Base-by-base conservation (phyloP, 2,888 invertebrate species). In the Julus scanicus region DNA sequence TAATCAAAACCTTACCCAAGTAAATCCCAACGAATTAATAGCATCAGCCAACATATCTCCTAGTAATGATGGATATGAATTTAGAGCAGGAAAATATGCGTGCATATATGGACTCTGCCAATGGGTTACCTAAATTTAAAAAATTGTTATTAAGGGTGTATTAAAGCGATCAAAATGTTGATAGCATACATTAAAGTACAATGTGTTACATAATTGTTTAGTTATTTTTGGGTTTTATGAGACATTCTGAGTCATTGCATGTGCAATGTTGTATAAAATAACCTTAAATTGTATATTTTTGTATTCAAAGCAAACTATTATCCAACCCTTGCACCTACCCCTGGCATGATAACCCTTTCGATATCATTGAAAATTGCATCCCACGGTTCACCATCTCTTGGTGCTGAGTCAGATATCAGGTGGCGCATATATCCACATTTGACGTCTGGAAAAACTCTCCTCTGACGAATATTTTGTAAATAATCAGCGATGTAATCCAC, bases 81-180 rank as follows among this genome's bases (percentile, higher is more conserved):
- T 98, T 87, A 98, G 93, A 0, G 98, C 98, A 0, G 99, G 99
- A 93, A 98, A 99, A 92, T 99, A 99, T 0, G 98, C 99, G 92
- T 99, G 99, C 98, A 98, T 99, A 91, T 98, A 96, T 0, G 99
- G 99, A 91, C 97, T 97, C 92, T 99, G 98, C 97, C 98, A 98
- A 91, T 98, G 97, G 0, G 97, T 97, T 87, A 95, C 92, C 95
- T 95, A 48, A 86, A n/a, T 86, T 40, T 20, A 6, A 13, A 86
- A 86, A 9, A 40, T 8, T 40, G 11, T 15, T 20, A 86, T 13
- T 53, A 53, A 3, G 11, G 3, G 53, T 15, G 3, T 53, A 53
- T 53, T 53, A 29, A 29, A 29, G 29, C 29, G 29, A 29, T 29
- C 29, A 29, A 29, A 29, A 0, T 29, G 29, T 29, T 29, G 29